Percentiles rank a stretch among this genome's conserved stretches.
phyloP scores from a whole-genome alignment of 2,113 vertebrate species.

The Bubo blakistoni region DNA sequence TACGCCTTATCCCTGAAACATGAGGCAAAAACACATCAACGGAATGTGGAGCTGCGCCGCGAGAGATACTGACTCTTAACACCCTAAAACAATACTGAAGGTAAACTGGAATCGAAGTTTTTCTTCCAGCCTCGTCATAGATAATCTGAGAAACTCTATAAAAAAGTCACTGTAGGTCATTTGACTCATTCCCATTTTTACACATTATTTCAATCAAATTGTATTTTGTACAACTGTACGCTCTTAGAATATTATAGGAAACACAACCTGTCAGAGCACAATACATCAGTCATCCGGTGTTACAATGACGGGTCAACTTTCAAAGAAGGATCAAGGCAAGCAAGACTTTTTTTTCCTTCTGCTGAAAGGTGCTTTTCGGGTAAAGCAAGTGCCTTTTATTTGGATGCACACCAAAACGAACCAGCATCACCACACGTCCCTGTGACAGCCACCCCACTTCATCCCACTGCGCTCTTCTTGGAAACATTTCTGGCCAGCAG shows the following conservation, averaged over 20 bases:
- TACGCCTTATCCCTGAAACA: constrained; percentile 87
- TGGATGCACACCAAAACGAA: accelerated
- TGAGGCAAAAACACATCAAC: constrained; percentile 13
- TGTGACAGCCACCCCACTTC: background rate
- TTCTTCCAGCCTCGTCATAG: background rate
- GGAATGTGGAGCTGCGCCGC: background rate
- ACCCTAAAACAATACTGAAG: accelerated
- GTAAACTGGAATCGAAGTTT: accelerated
- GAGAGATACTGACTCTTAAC: background rate
- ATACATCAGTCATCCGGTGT: accelerated
- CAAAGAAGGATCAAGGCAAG: background rate
- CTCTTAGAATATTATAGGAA: background rate
- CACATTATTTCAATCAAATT: background rate
- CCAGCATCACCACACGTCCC: background rate
- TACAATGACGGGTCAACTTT: background rate
- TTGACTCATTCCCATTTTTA: background rate
- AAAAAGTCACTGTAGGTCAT: background rate
- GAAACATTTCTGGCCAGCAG: background rate
- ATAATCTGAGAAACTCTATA: accelerated
- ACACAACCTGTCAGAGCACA: background rate
- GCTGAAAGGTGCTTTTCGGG: background rate
- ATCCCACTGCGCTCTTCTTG: accelerated
- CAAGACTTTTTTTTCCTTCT: too few species aligned
- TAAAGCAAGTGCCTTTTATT: background rate
- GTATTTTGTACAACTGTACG: background rate